Conservation (phyloP, 30 jellyfish, hydroid and myxozoan species). For the Hydra vulgaris region DNA sequence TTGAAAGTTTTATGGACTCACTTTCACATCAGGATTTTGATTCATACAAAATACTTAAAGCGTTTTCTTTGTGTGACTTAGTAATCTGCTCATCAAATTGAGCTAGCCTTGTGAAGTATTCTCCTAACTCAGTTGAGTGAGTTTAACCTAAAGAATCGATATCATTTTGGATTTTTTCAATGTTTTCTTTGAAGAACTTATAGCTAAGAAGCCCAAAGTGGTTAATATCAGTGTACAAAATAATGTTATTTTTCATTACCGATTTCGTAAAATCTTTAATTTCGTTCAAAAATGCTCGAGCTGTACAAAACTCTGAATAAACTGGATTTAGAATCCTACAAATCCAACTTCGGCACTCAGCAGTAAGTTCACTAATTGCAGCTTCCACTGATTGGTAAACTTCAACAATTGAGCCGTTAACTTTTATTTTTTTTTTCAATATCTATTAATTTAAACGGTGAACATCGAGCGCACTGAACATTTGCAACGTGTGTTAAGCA, state of each 20-base stretch:
- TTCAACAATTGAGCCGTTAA: neutral
- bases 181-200: neutral
- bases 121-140: neutral
- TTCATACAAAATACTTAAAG: neutral
- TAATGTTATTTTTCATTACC: neutral
- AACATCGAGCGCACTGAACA: neutral
- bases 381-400: neutral
- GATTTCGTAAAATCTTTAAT: neutral
- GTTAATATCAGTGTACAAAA: neutral
- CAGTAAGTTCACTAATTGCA: neutral
- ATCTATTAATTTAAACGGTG: neutral
- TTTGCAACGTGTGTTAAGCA: neutral
- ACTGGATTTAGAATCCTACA: neutral
- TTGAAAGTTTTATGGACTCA: neutral
- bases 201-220: neutral
- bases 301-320: neutral
- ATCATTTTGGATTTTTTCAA: neutral
- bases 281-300: neutral
- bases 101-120: neutral
- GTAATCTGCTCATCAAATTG: neutral
- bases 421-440: neutral
- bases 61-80: neutral
- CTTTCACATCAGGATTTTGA: neutral
- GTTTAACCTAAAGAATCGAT: neutral
- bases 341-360: neutral